Conservation (phyloP, 2,113 vertebrate species). For the Vireo altiloquus region DNA sequence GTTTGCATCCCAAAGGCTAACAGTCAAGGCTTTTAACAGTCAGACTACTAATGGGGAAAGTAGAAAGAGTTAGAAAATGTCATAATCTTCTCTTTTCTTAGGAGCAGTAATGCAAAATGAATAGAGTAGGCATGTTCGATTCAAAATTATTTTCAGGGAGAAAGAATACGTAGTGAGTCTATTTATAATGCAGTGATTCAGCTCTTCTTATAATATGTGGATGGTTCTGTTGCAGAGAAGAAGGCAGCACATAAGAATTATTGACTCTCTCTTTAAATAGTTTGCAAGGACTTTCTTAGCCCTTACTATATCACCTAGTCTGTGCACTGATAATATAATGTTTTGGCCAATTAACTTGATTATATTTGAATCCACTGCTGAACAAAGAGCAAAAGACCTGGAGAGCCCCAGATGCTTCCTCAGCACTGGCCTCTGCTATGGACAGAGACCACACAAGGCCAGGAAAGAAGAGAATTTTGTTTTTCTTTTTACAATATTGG, state of each 20-base stretch:
- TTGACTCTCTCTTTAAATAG: not conserved
- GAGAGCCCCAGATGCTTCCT: fast-evolving
- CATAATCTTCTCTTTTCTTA: not conserved
- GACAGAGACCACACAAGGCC: not conserved
- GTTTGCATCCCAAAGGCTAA: slow-evolving; percentile 56
- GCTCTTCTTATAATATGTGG: not conserved
- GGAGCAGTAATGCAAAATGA: slow-evolving; percentile 39
- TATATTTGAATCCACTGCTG: not conserved
- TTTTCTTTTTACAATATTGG: not conserved
- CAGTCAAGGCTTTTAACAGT: slow-evolving; percentile 41
- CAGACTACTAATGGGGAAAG: slow-evolving; percentile 26
- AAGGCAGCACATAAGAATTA: not conserved
- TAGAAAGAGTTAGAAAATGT: slow-evolving; percentile 27
- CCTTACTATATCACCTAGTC: not conserved
- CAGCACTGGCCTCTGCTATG: not conserved
- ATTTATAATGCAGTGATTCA: slow-evolving; percentile 44
- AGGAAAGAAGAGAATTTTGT: not conserved
- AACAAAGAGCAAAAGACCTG: not conserved
- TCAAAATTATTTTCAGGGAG: slow-evolving; percentile 40
- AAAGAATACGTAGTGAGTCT: not conserved
- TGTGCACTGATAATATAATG: not conserved
- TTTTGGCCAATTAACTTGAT: not conserved
- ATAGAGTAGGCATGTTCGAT: slow-evolving; percentile 16
- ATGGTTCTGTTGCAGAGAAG: not conserved
- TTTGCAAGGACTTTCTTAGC: not conserved